A percentile compares a stretch with the other conserved stretches of the same genome.
These are phyloP conservation scores for Aldrovandia affinis DNA, from an alignment of 2,797 vertebrate species.

Conservation along the genomic window DNA sequence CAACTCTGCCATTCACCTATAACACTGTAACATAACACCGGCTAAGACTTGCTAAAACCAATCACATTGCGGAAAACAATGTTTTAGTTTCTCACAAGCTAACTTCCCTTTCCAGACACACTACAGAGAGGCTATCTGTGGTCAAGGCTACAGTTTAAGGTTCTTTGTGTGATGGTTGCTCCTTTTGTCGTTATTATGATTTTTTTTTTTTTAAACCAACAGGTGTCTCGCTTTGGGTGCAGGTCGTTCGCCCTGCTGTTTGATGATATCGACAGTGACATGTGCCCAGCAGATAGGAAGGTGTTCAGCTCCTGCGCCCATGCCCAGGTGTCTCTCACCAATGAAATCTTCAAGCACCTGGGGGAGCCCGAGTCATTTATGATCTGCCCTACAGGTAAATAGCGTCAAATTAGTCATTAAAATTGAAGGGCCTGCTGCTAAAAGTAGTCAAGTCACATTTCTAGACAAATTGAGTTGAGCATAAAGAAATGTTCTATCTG, in stretches of 20 bases:
- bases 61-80: no score
- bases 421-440: no score
- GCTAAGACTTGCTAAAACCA: no score
- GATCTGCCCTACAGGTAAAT: conserved; percentile 95
- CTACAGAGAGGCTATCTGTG: neutral
- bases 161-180: neutral
- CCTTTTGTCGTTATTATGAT: neutral
- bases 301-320: conserved; percentile 94
- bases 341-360: conserved; percentile 90
- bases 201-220: conserved; percentile 16
- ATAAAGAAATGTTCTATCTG: no score
- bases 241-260: conserved; percentile 94
- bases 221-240: conserved; percentile 94
- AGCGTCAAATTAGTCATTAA: neutral
- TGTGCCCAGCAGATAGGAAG: conserved; percentile 94
- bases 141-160: neutral
- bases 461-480: no score
- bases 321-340: conserved; percentile 92
- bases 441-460: no score
- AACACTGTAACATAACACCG: no score
- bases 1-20: no score
- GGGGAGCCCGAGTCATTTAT: conserved; percentile 89
- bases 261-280: conserved; percentile 95
- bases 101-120: neutral
- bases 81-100: neutral